Base-by-base conservation (phyloP, 2,797 vertebrate species). In the Syngnathus acus region DNA sequence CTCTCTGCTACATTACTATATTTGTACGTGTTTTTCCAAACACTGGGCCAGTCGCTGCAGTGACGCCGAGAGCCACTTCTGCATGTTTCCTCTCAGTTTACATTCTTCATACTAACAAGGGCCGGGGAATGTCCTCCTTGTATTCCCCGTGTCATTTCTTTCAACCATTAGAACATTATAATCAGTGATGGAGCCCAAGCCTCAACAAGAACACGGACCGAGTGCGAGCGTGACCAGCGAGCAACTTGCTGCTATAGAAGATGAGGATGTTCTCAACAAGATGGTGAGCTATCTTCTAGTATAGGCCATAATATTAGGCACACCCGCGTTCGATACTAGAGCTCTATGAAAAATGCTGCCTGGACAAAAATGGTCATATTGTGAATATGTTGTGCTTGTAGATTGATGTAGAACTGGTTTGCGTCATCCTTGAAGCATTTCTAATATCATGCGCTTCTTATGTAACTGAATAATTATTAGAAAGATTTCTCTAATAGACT, bases 261-360 rank as follows among this genome's bases (percentile, higher is more conserved):
- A 98, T 58, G 96, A 99, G 74, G 90, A 92, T 3, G 79, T 93
- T 75, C 91, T 99, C 75, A 96, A 97, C 87, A 94, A 94, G 78
- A 96, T 98, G 97, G 97, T 91, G 75, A 86, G 76, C 8, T 19
- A 1, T 21, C 3, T 53, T 23, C 47, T 53, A 10, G 50, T 9
- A 21, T n/a, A 53, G n/a, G n/a, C 50, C n/a, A 21, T 21, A 21
- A 21, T n/a, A 53, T 53, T 53, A 53, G 50, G n/a, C n/a, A 53
- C 50, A 53, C n/a, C 9, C 9, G 2, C 9, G 6, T 21, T 51
- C 4, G 6, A 50, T 50, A 2, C 45, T 16, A 48, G 48, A 50
- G 48, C 19, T 50, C 17, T 8, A 19, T 19, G 6, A 50, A 50
- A 19, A 50, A 50, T n/a, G 19, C 48, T 19, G 48, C 19, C 6